A percentile compares a stretch with the other conserved stretches of the same genome.
These are phyloP conservation scores for Gymnocheta viridis DNA, from an alignment of 2,888 invertebrate genomes.

Conservation along the genomic window DNA sequence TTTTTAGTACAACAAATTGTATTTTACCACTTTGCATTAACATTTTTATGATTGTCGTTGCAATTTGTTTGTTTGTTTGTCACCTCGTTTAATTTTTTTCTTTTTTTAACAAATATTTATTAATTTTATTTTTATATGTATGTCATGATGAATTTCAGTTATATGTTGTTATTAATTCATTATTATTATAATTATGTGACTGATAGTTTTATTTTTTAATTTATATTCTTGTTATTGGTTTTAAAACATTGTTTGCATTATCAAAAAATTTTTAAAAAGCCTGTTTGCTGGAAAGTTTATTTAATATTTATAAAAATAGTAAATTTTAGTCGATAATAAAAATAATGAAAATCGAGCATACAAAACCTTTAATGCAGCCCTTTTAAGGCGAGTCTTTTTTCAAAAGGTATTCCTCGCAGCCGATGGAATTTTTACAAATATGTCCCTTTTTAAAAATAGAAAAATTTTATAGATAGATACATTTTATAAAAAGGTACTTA, in stretches of 20 bases:
- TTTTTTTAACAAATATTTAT: slow-evolving; percentile 31
- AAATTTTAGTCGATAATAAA: neutral
- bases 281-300: neutral
- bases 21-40: slow-evolving; percentile 26
- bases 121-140: slow-evolving; percentile 26
- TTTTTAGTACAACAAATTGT: slow-evolving; percentile 21
- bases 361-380: neutral
- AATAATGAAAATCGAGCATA: neutral
- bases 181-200: slow-evolving; percentile 48
- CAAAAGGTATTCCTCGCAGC: too few species aligned
- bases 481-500: too few species aligned
- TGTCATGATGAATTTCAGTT: slow-evolving; percentile 46
- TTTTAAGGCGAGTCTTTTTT: neutral
- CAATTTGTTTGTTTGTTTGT: slow-evolving; percentile 51
- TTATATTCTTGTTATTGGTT: slow-evolving; percentile 3
- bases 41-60: slow-evolving; percentile 42
- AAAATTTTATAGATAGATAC: too few species aligned
- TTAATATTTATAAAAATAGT: neutral
- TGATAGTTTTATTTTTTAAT: slow-evolving; percentile 24
- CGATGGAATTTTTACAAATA: too few species aligned
- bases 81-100: slow-evolving; percentile 29
- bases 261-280: slow-evolving; percentile 13
- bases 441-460: too few species aligned
- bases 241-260: slow-evolving; percentile 26
- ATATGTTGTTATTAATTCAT: slow-evolving; percentile 53